Evolutionary conservation across 2,113 vertebrate species (phyloP).

Genomic region (Scomber scombrus): DNA sequence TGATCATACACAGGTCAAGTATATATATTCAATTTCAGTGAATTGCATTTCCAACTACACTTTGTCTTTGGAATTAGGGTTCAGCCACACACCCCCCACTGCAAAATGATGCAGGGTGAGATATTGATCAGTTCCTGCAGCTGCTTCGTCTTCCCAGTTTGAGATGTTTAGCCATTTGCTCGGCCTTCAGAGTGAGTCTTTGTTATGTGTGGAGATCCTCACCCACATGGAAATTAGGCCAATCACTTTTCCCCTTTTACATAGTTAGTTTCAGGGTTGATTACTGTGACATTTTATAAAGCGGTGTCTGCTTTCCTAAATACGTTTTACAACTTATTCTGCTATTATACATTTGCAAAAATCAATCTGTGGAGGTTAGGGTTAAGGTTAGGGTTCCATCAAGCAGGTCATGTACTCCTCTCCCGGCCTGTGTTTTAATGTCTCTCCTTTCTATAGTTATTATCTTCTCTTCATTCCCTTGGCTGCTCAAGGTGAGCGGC

Average conservation of each 20-base stretch:
- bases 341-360: constrained; percentile 14
- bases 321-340: not conserved
- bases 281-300: constrained; percentile 16
- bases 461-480: not conserved
- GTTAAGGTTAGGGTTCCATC: too few species aligned
- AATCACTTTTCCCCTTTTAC: not conserved
- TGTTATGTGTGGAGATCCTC: constrained; percentile 7
- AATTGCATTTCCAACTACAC: not conserved
- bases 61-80: not conserved
- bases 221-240: not conserved
- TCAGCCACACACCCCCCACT: constrained; percentile 1
- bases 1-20: not conserved
- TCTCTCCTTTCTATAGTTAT: not conserved
- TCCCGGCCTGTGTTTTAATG: constrained; percentile 16
- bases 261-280: constrained; percentile 12
- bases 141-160: constrained; percentile 1
- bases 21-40: not conserved
- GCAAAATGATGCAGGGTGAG: not conserved
- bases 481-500: constrained; percentile 22
- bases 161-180: constrained; percentile 12
- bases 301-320: not conserved
- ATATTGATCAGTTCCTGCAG: constrained; percentile 19
- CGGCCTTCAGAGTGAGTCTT: not conserved
- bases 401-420: not conserved
- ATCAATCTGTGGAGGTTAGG: constrained; percentile 18